Base-by-base conservation (phyloP, 35 echinoderm and acorn worm species). In the Acanthaster planci region DNA sequence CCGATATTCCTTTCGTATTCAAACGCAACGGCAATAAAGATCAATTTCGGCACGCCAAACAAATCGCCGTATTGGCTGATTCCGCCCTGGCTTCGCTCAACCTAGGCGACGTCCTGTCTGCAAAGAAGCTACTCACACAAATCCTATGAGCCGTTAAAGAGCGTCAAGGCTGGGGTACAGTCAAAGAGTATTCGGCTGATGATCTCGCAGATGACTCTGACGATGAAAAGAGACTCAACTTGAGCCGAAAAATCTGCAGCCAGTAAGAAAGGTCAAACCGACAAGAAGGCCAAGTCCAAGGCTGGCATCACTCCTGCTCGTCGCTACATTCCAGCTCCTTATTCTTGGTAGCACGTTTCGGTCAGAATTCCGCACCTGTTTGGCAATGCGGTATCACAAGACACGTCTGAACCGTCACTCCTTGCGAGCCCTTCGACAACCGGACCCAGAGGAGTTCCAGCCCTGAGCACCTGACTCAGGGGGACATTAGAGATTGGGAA, bases 401-500 rank as follows among this genome's bases (percentile, higher is more conserved):
- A 9, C 67, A 86, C 72, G 72, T 86, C 39, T 6, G 47, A 9
- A 31, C n/a, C 51, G 67, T 40, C 84, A 60, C 6, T 80, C 84
- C 18, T 40, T 86, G 38, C 2, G 47, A 78, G 59, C n/a, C 9
- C 7, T 35, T 40, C 32, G 84, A 27, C 84, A 86, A 42, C 54
- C 44, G 21, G n/a, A n/a, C 59, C 16, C 10, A 29, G 36, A 5
- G 32, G 67, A 40, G 14, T 52, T 23, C 82, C 51, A 34, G 18
- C 37, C 34, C 10, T 56, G 35, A 37, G 17, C 38, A 37, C 56
- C 29, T n/a, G 14, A 14, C 82, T n/a, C 19, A 50, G 32, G 14
- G 82, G 82, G 56, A 60, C 51, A 50, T 12, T 84, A 84, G 82
- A 67, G 37, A 84, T 36, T 84, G 82, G 82, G 56, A 84, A 56